These are phyloP conservation scores for Andrena camellia DNA, from an alignment of 2,888 invertebrate species.

Conservation along the genomic window DNA sequence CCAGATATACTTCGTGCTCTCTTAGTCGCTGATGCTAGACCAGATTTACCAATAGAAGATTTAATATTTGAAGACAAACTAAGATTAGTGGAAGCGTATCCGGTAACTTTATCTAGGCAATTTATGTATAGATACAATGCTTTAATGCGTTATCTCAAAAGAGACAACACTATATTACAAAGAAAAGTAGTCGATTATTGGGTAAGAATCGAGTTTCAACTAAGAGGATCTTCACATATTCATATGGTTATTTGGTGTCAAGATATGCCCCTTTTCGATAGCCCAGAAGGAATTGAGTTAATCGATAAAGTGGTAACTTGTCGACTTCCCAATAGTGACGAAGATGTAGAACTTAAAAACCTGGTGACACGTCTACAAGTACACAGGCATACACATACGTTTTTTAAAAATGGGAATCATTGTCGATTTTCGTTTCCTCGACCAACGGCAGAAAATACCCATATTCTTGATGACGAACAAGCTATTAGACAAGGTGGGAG, in stretches of 20 bases:
- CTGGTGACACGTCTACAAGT: not conserved
- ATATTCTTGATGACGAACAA: not conserved
- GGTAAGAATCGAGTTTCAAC: not conserved
- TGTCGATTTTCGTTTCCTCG: not conserved
- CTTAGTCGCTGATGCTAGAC: not conserved
- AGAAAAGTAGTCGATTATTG: not conserved
- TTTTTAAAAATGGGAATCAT: not conserved
- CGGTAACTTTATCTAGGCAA: not conserved
- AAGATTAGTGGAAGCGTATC: not conserved
- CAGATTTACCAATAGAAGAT: not conserved
- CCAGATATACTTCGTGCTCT: too few species aligned
- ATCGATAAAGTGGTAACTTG: not conserved
- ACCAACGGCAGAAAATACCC: not conserved
- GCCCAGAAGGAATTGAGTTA: not conserved
- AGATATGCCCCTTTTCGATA: not conserved
- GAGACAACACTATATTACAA: not conserved
- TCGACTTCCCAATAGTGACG: not conserved
- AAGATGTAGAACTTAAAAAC: not conserved
- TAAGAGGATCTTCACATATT: not conserved
- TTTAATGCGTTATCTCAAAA: not conserved
- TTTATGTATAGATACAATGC: too few species aligned
- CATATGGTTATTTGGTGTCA: not conserved
- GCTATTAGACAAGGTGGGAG: not conserved
- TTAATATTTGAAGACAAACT: not conserved
- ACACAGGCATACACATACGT: not conserved